Evolutionary conservation across 2,888 invertebrate species (phyloP).

Genomic region (Nomada lathburiana): DNA sequence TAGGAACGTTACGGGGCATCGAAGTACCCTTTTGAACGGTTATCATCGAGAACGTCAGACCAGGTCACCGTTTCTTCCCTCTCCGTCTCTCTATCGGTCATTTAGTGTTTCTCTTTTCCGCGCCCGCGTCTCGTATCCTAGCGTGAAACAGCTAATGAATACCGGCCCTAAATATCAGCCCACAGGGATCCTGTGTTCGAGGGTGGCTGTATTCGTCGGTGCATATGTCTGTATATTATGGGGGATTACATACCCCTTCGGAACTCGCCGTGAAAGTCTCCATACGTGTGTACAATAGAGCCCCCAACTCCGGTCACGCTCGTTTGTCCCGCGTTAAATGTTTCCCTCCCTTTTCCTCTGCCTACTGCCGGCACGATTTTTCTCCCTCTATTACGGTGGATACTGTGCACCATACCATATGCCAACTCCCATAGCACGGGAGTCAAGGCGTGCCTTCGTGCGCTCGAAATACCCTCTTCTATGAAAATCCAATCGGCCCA

Average conservation of each 20-base stretch:
- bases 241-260: constrained; percentile 72
- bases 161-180: constrained; percentile 84
- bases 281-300: constrained; percentile 45
- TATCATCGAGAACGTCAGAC: constrained; percentile 62
- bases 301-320: constrained; percentile 80
- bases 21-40: constrained; percentile 65
- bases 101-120: constrained; percentile 22
- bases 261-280: constrained; percentile 59
- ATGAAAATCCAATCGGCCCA: constrained; percentile 69
- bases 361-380: background rate
- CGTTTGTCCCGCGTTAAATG: constrained; percentile 82
- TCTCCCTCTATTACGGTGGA: constrained; percentile 35
- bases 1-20: constrained; percentile 64
- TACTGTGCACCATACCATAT: constrained; percentile 65
- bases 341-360: constrained; percentile 50
- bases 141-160: constrained; percentile 83
- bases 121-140: constrained; percentile 37
- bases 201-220: constrained; percentile 71
- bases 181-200: constrained; percentile 75
- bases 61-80: constrained; percentile 45
- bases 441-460: constrained; percentile 52
- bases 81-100: constrained; percentile 4
- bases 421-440: constrained; percentile 67
- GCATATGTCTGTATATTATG: constrained; percentile 82
- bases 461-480: constrained; percentile 45